Base-by-base conservation (phyloP, 2,113 vertebrate species). In the Xiphophorus maculatus region DNA sequence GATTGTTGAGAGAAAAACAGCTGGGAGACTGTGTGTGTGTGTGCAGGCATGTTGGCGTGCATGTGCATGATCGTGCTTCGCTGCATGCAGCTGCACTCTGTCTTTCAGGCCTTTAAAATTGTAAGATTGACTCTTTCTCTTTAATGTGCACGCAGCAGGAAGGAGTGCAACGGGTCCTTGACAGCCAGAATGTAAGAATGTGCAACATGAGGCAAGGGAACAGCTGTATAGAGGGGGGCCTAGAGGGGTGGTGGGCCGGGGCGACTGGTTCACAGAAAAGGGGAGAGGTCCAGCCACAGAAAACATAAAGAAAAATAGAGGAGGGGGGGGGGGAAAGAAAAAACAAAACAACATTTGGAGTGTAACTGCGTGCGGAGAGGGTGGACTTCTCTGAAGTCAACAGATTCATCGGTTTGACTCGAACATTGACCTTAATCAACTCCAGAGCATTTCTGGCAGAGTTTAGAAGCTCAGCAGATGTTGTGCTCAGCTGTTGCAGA, bases 141-240 rank as follows among this genome's bases (percentile, higher is more conserved):
- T 77, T 81, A 82, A 73, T 79, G 64, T 66, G 62, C 78, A 74
- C 81, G 73, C 69, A 84, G 76, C 88, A 88, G 87, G 85, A 91
- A 89, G 78, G 80, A 87, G 83, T 88, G 89, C 90, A 85, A 84
- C 88, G 89, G 88, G 84, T 91, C 84, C 86, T 85, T 84, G 90
- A 93, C 90, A 92, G 81, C 77, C 86, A 90, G 89, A 91, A 91
- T 86, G 85, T 86, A 92, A 90, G 91, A 92, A 94, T 94, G 89
- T 90, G 83, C 84, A 93, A 90, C 87, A 88, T 91, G 92, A 94
- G 77, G 89, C 90, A 91, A 82, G 64, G 83, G 78, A 93, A 93
- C 92, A 94, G 92, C 92, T 93, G 92, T 88, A 92, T 79, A 51
- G 80, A 73, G 71, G 58, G 28, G 72, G 71, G 73, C 32, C 33